phyloP scores from a whole-genome alignment of 2,797 vertebrate species.

The Lithobates sylvaticus region DNA sequence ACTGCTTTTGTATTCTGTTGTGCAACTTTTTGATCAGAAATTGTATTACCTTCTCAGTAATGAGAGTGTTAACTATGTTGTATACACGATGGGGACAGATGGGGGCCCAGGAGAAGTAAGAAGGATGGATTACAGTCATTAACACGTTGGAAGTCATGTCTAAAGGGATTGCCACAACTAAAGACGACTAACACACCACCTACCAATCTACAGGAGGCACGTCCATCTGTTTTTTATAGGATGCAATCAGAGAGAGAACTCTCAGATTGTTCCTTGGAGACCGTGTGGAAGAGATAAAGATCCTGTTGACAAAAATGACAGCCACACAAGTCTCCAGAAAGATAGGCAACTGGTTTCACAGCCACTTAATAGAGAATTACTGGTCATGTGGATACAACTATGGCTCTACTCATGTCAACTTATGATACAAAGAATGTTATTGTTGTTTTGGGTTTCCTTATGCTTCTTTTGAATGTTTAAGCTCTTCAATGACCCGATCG shows the following conservation, averaged over 20 bases:
- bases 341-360: conserved; percentile 3
- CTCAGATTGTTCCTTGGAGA: conserved; percentile 3
- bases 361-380: not conserved
- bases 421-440: not conserved
- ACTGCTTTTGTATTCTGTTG: no score
- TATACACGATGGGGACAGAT: conserved; percentile 32
- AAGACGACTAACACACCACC: conserved; percentile 45
- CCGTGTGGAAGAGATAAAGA: conserved; percentile 2
- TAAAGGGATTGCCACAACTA: conserved; percentile 49
- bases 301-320: conserved; percentile 10
- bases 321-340: not conserved
- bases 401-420: not conserved
- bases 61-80: conserved; percentile 37
- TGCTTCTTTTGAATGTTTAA: not conserved
- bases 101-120: conserved; percentile 48
- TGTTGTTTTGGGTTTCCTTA: not conserved
- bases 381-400: not conserved
- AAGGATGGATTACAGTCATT: conserved; percentile 61
- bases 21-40: not conserved
- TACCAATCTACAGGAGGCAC: conserved; percentile 24
- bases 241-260: conserved; percentile 21
- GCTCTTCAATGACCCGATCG: not conserved
- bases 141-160: conserved; percentile 52
- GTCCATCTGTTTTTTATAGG: conserved; percentile 53
- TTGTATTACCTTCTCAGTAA: not conserved